A percentile compares a stretch with the other conserved stretches of the same genome.
These are phyloP conservation scores for Andrena dorsata DNA, from an alignment of 2,888 invertebrate genomes.

Conservation along the genomic window DNA sequence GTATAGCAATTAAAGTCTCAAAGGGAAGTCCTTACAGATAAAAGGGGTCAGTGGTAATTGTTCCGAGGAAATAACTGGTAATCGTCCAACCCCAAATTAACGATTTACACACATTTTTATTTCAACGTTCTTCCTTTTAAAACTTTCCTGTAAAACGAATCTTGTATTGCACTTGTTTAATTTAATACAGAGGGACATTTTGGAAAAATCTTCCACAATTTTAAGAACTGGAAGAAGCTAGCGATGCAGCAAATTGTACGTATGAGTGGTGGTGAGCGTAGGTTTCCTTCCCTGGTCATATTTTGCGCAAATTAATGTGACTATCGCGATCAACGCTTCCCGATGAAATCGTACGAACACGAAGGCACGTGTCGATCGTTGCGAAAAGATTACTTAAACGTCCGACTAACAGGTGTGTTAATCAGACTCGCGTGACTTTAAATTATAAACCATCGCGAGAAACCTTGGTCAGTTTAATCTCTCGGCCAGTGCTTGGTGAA, in stretches of 20 bases:
- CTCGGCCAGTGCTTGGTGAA: neutral
- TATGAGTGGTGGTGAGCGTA: neutral
- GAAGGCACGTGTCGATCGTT: slow-evolving; percentile 24
- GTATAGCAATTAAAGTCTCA: no score
- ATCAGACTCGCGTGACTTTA: slow-evolving; percentile 61
- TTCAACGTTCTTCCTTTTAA: neutral
- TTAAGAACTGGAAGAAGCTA: no score
- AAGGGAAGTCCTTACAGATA: no score
- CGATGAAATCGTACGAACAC: slow-evolving; percentile 15
- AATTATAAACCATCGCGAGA: slow-evolving; percentile 47
- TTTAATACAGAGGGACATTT: no score
- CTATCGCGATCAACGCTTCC: slow-evolving; percentile 19
- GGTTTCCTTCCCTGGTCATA: neutral
- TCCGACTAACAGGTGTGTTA: slow-evolving; percentile 31
- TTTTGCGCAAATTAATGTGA: neutral
- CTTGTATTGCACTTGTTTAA: no score
- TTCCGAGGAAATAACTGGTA: no score
- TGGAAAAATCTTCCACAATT: no score
- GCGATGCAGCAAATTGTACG: neutral
- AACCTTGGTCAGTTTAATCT: slow-evolving; percentile 1
- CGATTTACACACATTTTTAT: neutral
- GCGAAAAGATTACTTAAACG: slow-evolving; percentile 45
- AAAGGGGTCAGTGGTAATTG: no score
- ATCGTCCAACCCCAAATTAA: neutral
- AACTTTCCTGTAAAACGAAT: neutral